Evolutionary conservation across 2,888 invertebrate genomes (phyloP), one percentile per base, ranked within the genome.

Genomic region (Heliconius cydno): DNA sequence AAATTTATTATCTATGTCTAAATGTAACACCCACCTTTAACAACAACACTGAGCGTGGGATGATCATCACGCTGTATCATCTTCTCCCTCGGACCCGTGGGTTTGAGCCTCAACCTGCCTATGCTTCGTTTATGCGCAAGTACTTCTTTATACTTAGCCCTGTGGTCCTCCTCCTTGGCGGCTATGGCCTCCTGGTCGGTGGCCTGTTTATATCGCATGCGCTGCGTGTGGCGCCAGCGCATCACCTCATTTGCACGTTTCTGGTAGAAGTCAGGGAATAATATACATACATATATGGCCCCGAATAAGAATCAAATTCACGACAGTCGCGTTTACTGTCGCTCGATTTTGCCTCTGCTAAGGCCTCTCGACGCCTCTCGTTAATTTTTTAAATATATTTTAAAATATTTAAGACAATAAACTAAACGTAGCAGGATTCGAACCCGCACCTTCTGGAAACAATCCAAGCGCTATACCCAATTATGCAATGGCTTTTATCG

Each of bases 181-280:
- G 95, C 90, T 30, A 98, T 97, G 0, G 93, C 96, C 76, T 95
- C 94, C 3, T 90, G 84, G 88, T 97, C 97, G 34, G 95, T 92
- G 72, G 95, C 93, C 71, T 96, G 95, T 89, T 97, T 97, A 82
- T 96, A 95, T 66, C 93, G 90, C 92, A 96, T 95, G 63, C 96
- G 92, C 85, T 96, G 94, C 22, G 92, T 90, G 85, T 96, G 93
- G 1, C 98, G 96, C 89, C 95, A 96, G 68, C 94, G 95, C 82
- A 98, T 92, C 7, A 97, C 97, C 82, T 96, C 96, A 84, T 95
- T 92, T 0, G 97, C 97, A 80, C 96, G 95, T 93, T 96, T 97
- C 96, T 97, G 73, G 57, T 41, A 34, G 34, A 34, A 34, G 34
- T 34, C 7, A 7, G 34, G 34, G 34, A 7, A 34, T 34, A 9